These are phyloP conservation scores for Sebastes iracundus DNA, from an alignment of 2,797 vertebrate genomes.

Conservation along the genomic window DNA sequence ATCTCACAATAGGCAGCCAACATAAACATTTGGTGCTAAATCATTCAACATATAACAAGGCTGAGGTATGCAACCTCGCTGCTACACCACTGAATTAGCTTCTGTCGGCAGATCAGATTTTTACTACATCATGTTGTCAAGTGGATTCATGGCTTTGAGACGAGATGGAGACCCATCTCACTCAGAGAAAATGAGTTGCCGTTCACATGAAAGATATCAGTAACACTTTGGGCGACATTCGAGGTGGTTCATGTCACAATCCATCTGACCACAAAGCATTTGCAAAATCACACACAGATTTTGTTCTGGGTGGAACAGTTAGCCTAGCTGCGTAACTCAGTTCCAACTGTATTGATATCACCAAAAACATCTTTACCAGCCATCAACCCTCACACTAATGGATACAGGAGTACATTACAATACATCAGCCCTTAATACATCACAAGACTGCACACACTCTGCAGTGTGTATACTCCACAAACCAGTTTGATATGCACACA, in stretches of 20 bases:
- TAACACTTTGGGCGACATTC: background rate
- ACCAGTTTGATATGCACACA: background rate
- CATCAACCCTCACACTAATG: slow-evolving; percentile 10
- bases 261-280: background rate
- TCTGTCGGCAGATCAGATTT: background rate
- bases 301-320: background rate
- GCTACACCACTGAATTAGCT: background rate
- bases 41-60: background rate
- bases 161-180: background rate
- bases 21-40: background rate
- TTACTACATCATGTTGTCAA: background rate
- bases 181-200: background rate
- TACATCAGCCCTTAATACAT: background rate
- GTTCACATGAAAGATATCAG: background rate
- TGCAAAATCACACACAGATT: background rate
- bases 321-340: background rate
- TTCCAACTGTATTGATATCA: background rate
- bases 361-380: background rate
- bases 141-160: background rate
- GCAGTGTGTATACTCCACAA: background rate
- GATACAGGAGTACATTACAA: background rate
- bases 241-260: background rate
- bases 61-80: background rate
- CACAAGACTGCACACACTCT: background rate
- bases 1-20: background rate